phyloP scores from a whole-genome alignment of 2,888 invertebrate genomes.

The Tiliacea citrago region DNA sequence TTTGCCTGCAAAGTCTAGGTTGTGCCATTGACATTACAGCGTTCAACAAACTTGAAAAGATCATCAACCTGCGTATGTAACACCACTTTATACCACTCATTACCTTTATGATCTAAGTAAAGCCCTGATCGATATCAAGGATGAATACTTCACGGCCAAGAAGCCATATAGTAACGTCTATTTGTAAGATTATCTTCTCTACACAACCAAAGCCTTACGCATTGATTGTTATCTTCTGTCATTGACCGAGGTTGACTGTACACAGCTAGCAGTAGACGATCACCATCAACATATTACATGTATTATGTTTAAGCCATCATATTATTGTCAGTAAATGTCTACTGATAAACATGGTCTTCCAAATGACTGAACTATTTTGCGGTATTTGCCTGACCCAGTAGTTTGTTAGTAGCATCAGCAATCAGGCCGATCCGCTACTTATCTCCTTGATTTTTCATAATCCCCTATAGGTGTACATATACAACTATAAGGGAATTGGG shows the following conservation, averaged over 20 bases:
- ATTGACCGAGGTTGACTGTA: constrained; percentile 26
- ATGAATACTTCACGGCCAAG: constrained; percentile 35
- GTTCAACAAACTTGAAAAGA: constrained; percentile 54
- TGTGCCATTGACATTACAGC: constrained; percentile 53
- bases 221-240: constrained; percentile 47
- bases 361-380: background rate
- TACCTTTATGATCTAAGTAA: constrained; percentile 38
- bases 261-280: background rate
- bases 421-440: background rate
- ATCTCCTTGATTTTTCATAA: constrained; percentile 14
- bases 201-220: constrained; percentile 25
- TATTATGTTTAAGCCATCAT: constrained; percentile 6
- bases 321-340: background rate
- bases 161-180: constrained; percentile 35
- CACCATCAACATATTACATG: background rate
- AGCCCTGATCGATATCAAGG: constrained; percentile 56
- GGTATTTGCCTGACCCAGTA: background rate
- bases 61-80: constrained; percentile 48
- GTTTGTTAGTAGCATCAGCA: background rate
- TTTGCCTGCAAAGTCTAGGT: constrained; percentile 39
- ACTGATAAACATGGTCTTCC: background rate
- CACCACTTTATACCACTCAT: constrained; percentile 42
- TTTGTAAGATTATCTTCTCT: constrained; percentile 36
- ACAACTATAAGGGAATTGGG: too few relatives aligned
- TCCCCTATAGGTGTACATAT: background rate